Evolutionary conservation across 2,888 invertebrate genomes (phyloP).

Genomic region (Leucania comma): DNA sequence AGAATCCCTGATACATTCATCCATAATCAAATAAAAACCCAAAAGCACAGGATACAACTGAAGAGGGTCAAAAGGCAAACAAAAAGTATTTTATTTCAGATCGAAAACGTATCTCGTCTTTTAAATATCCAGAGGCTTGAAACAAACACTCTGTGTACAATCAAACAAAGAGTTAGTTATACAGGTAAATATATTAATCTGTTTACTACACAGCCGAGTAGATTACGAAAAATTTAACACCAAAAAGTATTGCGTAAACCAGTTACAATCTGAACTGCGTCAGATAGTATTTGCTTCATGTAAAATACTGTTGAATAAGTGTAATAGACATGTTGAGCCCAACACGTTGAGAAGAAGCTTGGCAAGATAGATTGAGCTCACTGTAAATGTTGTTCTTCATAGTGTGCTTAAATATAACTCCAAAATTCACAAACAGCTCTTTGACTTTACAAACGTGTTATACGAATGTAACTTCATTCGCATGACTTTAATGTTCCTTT

Average conservation of each 20-base stretch:
- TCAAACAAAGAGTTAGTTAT: slow-evolving; percentile 1
- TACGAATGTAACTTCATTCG: background rate
- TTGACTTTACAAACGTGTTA: background rate
- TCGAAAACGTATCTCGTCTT: slow-evolving; percentile 8
- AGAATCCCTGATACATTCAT: background rate
- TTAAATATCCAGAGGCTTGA: slow-evolving; percentile 28
- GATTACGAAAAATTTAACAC: background rate
- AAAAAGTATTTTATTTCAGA: slow-evolving; percentile 17
- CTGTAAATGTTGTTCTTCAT: background rate
- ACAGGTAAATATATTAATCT: background rate
- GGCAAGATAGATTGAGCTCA: background rate
- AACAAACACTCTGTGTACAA: slow-evolving; percentile 33
- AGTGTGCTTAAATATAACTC: background rate
- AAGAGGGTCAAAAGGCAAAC: slow-evolving; percentile 15
- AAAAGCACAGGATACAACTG: background rate
- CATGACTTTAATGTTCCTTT: too few relatives aligned
- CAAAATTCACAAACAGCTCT: background rate
- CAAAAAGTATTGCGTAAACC: background rate
- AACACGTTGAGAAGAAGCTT: background rate
- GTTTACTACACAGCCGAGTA: background rate
- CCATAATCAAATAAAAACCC: background rate
- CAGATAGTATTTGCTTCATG: background rate
- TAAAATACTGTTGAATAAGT: background rate
- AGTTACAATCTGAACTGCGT: background rate
- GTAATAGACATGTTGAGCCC: too few relatives aligned